Base-by-base conservation (phyloP, 2,113 vertebrate species). In the Anhinga rufa region DNA sequence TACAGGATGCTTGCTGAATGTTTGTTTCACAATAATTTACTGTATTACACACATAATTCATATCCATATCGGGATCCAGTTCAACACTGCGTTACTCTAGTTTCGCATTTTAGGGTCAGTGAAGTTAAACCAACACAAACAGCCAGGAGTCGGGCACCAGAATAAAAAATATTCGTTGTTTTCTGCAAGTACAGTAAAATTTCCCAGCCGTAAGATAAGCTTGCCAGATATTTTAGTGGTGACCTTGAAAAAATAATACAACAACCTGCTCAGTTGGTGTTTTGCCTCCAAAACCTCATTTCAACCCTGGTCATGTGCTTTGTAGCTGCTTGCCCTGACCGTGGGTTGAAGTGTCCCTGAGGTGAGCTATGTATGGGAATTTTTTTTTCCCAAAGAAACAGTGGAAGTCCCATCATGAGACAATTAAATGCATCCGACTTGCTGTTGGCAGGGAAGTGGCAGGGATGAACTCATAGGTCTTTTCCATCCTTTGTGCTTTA, bases 91-190 rank as follows among this genome's bases (percentile, higher is more conserved):
- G 4, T 32, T 70, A 42, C 94, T 94, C 82, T 11, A 55, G 54
- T 54, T 77, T 76, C 5, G 4, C 1, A 5, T 92, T 92, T 85
- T 51, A 55, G 94, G 95, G 92, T 97, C 92, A 93, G 83, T 81
- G 97, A 66, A 96, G 94, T 95, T 86, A 97, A 94, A 97, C 89
- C 96, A 96, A 96, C 95, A 96, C 40, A 95, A 95, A 90, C 94
- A 95, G 66, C 38, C 4, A 88, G 61, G 87, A 80, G 75, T 3
- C 2, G 12, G 94, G 92, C 94, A 93, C 84, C 82, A 52, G 71
- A 22, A 75, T 34, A 24, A 90, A 84, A 80, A 92, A 82, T 80
- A 11, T 20, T 74, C 62, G 69, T 97, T 95, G 92, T 88, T 95
- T 95, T 96, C 93, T 97, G 93, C 93, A 96, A 95, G 95, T 94